Evolutionary conservation across 2,113 vertebrate species (phyloP).

Genomic region (Seriola rivoliana): DNA sequence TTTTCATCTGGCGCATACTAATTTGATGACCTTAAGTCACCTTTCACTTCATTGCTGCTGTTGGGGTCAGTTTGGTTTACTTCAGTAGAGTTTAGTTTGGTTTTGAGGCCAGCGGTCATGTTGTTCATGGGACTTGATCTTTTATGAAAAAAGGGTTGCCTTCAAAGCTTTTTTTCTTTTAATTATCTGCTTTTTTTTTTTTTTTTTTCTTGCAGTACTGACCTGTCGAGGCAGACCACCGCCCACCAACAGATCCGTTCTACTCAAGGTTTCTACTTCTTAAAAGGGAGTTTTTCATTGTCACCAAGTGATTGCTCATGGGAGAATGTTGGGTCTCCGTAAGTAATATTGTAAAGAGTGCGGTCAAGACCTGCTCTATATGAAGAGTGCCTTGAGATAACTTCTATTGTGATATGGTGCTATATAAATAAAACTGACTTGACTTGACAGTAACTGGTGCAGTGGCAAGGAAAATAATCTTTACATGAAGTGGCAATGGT

Average conservation of each 20-base stretch:
- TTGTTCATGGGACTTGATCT: conserved; percentile 13
- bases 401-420: too few relatives aligned
- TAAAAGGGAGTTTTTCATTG: too few relatives aligned
- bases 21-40: conserved; percentile 52
- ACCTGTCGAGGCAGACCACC: too few relatives aligned
- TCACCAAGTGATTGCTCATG: too few relatives aligned
- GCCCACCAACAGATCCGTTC: too few relatives aligned
- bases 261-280: too few relatives aligned
- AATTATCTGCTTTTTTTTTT: background rate
- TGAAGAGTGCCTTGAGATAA: too few relatives aligned
- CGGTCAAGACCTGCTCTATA: too few relatives aligned
- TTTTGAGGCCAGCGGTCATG: background rate
- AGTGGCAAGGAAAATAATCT: background rate
- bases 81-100: conserved; percentile 9
- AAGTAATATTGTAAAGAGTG: too few relatives aligned
- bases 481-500: conserved; percentile 6
- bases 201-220: background rate
- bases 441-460: background rate
- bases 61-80: conserved; percentile 17
- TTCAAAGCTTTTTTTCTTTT: background rate
- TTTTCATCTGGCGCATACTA: conserved; percentile 44
- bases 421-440: too few relatives aligned
- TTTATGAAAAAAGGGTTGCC: background rate
- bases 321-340: too few relatives aligned
- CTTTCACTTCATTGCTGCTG: conserved; percentile 6